A percentile compares a stretch with the other conserved stretches of the same genome.
Evolutionary conservation across 2,113 vertebrate genomes (phyloP).

Genomic region (Chauna torquata): DNA sequence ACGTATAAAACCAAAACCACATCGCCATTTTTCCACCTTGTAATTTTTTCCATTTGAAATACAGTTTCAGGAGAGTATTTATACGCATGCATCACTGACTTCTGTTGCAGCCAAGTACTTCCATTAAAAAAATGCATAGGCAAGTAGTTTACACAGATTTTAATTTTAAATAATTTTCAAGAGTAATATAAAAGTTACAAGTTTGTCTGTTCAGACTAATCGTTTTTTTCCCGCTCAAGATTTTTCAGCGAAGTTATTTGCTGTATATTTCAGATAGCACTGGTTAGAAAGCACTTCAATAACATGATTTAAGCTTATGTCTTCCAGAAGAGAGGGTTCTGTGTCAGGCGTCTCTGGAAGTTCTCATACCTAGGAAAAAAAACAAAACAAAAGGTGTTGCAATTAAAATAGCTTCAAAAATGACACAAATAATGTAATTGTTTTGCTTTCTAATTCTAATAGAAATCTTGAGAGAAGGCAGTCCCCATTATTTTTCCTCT

Average conservation of each 20-base stretch:
- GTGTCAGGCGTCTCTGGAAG: constrained; percentile 91
- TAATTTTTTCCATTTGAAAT: neutral
- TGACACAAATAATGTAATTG: neutral
- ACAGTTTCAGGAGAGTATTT: neutral
- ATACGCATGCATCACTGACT: neutral
- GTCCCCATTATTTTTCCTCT: neutral
- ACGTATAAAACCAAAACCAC: neutral
- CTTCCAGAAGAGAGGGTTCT: constrained; percentile 98
- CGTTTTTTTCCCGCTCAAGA: neutral
- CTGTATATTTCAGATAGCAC: constrained; percentile 22
- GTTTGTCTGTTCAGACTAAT: constrained; percentile 48
- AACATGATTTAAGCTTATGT: constrained; percentile 71
- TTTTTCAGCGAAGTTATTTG: constrained; percentile 21
- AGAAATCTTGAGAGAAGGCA: neutral
- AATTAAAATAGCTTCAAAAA: neutral
- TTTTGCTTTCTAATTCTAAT: neutral
- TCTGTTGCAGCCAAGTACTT: neutral
- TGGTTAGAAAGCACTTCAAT: constrained; percentile 23
- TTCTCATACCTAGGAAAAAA: constrained; percentile 89
- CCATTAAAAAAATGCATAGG: neutral
- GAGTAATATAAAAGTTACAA: constrained; percentile 66
- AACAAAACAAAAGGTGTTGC: neutral
- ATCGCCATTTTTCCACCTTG: neutral
- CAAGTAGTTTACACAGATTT: constrained; percentile 42
- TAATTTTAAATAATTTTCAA: constrained; percentile 71